These are phyloP conservation scores for Corythucha ciliata DNA, from an alignment of 2,888 invertebrate species.

Conservation along the genomic window DNA sequence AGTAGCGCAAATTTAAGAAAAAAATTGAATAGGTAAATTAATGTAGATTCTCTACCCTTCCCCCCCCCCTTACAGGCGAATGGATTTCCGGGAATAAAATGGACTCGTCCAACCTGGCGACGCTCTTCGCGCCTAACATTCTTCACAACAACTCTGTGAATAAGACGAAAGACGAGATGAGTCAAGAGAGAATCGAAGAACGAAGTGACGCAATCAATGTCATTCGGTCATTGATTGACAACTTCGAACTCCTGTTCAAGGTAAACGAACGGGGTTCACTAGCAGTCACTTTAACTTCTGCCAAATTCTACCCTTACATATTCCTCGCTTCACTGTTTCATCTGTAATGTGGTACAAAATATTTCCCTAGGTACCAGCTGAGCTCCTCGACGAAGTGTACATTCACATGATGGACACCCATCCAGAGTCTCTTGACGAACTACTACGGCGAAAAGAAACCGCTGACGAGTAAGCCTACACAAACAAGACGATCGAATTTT, in stretches of 20 bases:
- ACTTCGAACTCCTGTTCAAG: slow-evolving; percentile 60
- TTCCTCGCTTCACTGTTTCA: neutral
- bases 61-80: slow-evolving; percentile 43
- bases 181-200: slow-evolving; percentile 65
- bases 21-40: neutral
- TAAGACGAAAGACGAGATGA: slow-evolving; percentile 44
- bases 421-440: slow-evolving; percentile 66
- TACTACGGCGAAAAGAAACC: slow-evolving; percentile 41
- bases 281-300: neutral
- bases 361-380: slow-evolving; percentile 54
- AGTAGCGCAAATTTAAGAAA: neutral
- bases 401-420: slow-evolving; percentile 74
- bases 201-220: slow-evolving; percentile 84
- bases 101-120: slow-evolving; percentile 86
- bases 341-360: neutral
- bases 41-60: neutral
- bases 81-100: slow-evolving; percentile 75
- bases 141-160: slow-evolving; percentile 54
- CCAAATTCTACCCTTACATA: neutral
- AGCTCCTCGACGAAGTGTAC: slow-evolving; percentile 77
- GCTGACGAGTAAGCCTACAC: slow-evolving; percentile 43
- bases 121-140: slow-evolving; percentile 87
- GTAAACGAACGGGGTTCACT: slow-evolving; percentile 38
- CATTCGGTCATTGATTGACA: slow-evolving; percentile 65
- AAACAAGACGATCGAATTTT: neutral